Percentiles rank a stretch among this genome's conserved stretches.
These are phyloP conservation scores for Agrenia bidenticulata DNA, from an alignment of 2,888 invertebrate species.

Conservation along the genomic window DNA sequence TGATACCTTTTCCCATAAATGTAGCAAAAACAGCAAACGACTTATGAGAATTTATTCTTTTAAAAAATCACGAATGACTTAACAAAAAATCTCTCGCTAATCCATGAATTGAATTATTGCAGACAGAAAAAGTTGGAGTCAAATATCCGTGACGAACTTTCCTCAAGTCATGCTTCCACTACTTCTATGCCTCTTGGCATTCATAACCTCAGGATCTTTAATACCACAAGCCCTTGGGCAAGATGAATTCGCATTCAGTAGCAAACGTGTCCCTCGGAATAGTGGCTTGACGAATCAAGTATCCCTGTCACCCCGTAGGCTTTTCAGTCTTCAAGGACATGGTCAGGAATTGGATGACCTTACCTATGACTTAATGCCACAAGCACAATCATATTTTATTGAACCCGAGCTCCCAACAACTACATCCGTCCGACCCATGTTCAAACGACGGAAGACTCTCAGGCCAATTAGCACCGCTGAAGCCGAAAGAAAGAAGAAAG, in stretches of 20 bases:
- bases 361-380: conserved; percentile 3
- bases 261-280: not conserved
- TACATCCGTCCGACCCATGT: not conserved
- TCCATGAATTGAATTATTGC: too few species aligned
- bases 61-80: too few species aligned
- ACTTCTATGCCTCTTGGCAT: not conserved
- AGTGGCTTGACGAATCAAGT: too few species aligned
- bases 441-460: conserved; percentile 13
- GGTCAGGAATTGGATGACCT: not conserved
- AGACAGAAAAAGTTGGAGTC: conserved; percentile 5
- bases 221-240: not conserved
- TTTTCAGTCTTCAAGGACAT: not conserved
- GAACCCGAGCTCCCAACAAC: conserved; percentile 12
- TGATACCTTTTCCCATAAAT: too few species aligned
- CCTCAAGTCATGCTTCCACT: conserved; percentile 1
- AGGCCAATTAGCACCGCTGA: conserved; percentile 4
- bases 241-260: not conserved
- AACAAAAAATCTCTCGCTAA: too few species aligned
- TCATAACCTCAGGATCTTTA: not conserved
- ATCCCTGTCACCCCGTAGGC: not conserved
- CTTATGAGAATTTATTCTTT: too few species aligned
- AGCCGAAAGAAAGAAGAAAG: not conserved
- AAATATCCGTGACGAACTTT: conserved; percentile 1
- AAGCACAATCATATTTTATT: conserved; percentile 17
- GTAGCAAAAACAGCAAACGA: too few species aligned